Evolutionary conservation across 2,113 vertebrate genomes (phyloP), one percentile per base, ranked within the genome.

Genomic region (Eolophus roseicapilla): DNA sequence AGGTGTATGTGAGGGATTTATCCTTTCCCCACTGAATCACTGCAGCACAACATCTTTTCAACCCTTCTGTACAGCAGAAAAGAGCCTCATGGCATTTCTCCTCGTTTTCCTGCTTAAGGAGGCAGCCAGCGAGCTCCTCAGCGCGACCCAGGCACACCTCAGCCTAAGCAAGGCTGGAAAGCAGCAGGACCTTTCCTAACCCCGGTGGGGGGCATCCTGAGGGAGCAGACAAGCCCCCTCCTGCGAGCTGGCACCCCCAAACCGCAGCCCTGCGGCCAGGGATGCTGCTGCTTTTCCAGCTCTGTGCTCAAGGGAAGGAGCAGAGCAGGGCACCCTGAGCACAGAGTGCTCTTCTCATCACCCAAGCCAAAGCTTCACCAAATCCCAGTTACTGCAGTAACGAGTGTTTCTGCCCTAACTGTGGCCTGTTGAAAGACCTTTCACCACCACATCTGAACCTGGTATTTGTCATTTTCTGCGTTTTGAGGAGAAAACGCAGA

Each of bases 21-120:
- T 96, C 96, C 96, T 94, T 95, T 97, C 93, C 95, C 95, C 93
- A 96, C 96, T 97, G 96, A 97, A 97, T 97, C 96, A 97, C 91
- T 93, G 93, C 96, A 95, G 96, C 96, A 96, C 81, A 96, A 93
- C 93, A 93, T 96, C 96, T 97, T 96, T 94, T 89, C 96, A 96
- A 93, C 93, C 96, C 96, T 96, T 95, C 95, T 93, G 95, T 76
- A 92, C 52, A 80, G 86, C 92, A 93, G 77, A 93, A 74, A 79
- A 75, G 93, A 94, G 84, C 80, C 77, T 92, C 43, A 43, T 19
- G 57, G 81, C 78, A 59, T 93, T 93, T 95, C 90, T 95, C 71
- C 60, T 94, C 28, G 0, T 92, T 88, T 92, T 60, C 55, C 88
- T 88, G 79, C 68, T 92, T 47, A 70, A 83, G 93, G 60, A 86